These are phyloP conservation scores for Stigmatopora argus DNA, from an alignment of 2,113 vertebrate species.

Conservation along the genomic window DNA sequence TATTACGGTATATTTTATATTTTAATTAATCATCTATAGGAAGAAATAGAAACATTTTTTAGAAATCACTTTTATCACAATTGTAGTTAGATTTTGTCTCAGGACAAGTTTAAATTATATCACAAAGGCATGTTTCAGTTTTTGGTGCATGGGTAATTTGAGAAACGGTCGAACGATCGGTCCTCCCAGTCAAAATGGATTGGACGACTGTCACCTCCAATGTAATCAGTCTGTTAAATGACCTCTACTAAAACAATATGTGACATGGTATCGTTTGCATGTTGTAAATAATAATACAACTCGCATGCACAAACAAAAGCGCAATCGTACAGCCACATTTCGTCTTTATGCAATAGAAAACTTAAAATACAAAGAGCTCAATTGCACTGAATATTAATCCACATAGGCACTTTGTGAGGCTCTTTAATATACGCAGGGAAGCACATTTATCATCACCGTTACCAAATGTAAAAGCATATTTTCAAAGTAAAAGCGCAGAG, in stretches of 20 bases:
- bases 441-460: slow-evolving; percentile 10
- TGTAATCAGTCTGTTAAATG: no score
- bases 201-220: no score
- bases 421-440: slow-evolving; percentile 23
- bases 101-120: not conserved
- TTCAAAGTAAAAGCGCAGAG: slow-evolving; percentile 1
- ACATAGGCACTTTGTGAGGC: slow-evolving; percentile 31
- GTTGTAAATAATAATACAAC: slow-evolving; percentile 14
- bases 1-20: not conserved
- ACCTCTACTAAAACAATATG: slow-evolving; percentile 6
- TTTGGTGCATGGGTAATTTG: not conserved
- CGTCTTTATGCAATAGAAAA: slow-evolving; percentile 8
- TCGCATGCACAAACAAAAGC: slow-evolving; percentile 18
- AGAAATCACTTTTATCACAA: not conserved
- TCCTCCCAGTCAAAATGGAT: no score
- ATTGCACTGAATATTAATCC: slow-evolving; percentile 32
- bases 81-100: not conserved
- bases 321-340: not conserved
- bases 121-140: not conserved
- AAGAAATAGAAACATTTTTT: not conserved
- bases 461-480: slow-evolving; percentile 24
- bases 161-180: not conserved
- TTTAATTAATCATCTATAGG: not conserved
- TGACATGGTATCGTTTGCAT: slow-evolving; percentile 24
- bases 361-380: slow-evolving; percentile 13